Percentiles rank a stretch among this genome's conserved stretches.
These are phyloP conservation scores for Chrysopilus asiliformis DNA, from an alignment of 2,888 invertebrate genomes.

Conservation along the genomic window DNA sequence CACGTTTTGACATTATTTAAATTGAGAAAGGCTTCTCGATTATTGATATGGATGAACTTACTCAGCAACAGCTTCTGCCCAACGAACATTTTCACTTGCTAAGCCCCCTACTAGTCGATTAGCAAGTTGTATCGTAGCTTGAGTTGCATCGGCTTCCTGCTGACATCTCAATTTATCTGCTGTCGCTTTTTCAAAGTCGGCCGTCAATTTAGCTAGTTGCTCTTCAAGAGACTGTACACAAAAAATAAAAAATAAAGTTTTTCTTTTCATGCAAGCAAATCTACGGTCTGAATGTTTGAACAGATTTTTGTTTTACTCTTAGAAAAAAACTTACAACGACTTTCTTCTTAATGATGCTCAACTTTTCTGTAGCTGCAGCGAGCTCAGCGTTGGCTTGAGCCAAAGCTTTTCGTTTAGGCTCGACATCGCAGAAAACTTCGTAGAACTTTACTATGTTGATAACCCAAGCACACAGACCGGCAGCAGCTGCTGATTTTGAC, in stretches of 20 bases:
- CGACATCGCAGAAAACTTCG: slow-evolving; percentile 93
- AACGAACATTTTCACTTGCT: slow-evolving; percentile 90
- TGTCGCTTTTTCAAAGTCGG: slow-evolving; percentile 86
- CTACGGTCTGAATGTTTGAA: too few species aligned
- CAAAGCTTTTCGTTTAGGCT: slow-evolving; percentile 85
- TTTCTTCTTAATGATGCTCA: slow-evolving; percentile 75
- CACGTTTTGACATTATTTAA: too few species aligned
- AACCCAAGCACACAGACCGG: slow-evolving; percentile 92
- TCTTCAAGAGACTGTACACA: slow-evolving; percentile 70
- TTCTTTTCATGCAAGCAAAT: too few species aligned
- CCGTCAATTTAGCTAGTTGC: slow-evolving; percentile 72
- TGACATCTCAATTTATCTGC: slow-evolving; percentile 83
- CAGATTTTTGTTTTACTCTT: too few species aligned
- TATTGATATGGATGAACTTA: too few species aligned
- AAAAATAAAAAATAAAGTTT: too few species aligned
- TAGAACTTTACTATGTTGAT: slow-evolving; percentile 92
- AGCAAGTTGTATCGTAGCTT: slow-evolving; percentile 81
- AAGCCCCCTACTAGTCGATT: slow-evolving; percentile 89
- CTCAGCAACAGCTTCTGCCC: slow-evolving; percentile 89
- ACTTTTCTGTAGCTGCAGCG: slow-evolving; percentile 78
- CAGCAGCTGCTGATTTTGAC: slow-evolving; percentile 87
- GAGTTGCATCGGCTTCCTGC: slow-evolving; percentile 88
- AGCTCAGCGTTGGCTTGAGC: slow-evolving; percentile 86
- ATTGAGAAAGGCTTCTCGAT: too few species aligned
- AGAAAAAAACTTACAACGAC: slow-evolving; percentile 69